Base-by-base conservation (phyloP, 2,888 invertebrate species). In the Calephelis perditalis region DNA sequence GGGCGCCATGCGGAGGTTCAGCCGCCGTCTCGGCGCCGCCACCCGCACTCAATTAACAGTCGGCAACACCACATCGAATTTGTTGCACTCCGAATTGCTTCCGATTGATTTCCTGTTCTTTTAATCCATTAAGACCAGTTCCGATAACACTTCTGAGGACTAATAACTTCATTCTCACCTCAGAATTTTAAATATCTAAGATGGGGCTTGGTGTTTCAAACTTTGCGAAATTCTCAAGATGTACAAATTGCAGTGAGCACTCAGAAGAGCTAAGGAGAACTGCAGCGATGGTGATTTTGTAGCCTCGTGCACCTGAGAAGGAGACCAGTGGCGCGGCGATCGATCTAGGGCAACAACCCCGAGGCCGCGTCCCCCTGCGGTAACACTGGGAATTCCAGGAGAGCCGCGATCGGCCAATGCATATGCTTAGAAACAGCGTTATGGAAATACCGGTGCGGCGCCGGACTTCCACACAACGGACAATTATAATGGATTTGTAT, bases 21-120 rank as follows among this genome's bases (percentile, higher is more conserved):
- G 79, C 87, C 86, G 86, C 86, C 86, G 88, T 89, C 89, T 89
- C 88, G 89, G 89, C 90, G 89, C 89, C 88, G 79, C 87, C 88
- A 82, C 89, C 89, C 88, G 89, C 88, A 89, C 86, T 87, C 89
- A 89, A 89, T 89, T 89, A 89, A 86, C 88, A 82, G 84, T 78
- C 82, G 78, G 86, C 86, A 86, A 82, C 78, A 77, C 84, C 82
- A 86, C 79, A 82, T 76, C 83, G 82, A 87, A 84, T 87, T 89
- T 86, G 82, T 87, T 88, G 86, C 87, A 73, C 81, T 81, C 83
- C 82, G 75, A 81, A 84, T 82, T 82, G 82, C 86, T 88, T 88
- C 86, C 86, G 88, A 89, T 86, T 87, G 86, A 88, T 88, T 88
- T 86, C 80, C 82, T 75, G 76, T 77, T 75, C 76, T 73, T 71